Conservation (phyloP, 2,113 vertebrate species). For the Meles meles region DNA sequence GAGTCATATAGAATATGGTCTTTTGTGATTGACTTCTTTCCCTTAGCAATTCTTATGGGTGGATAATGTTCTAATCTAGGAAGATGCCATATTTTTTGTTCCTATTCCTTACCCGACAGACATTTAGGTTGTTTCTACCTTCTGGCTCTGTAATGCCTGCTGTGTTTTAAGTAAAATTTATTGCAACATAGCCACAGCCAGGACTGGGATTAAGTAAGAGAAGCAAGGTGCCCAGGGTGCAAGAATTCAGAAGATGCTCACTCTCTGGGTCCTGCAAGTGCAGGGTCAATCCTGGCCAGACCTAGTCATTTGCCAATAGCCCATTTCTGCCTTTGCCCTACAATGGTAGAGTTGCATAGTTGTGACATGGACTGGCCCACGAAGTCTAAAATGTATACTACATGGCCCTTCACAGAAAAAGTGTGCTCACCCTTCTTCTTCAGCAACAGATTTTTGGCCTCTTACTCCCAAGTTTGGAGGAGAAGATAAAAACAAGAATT, state of each 20-base stretch:
- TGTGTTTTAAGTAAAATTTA: background rate
- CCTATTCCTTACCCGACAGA: background rate
- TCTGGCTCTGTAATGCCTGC: background rate
- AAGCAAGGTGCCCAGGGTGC: background rate
- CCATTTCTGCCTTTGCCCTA: background rate
- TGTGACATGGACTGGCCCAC: background rate
- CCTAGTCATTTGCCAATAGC: background rate
- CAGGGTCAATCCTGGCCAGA: rapidly evolving
- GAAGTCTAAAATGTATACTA: background rate
- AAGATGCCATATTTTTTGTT: background rate
- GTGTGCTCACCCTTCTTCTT: background rate
- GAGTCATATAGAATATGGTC: background rate
- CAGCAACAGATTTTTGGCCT: background rate
- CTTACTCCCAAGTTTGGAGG: background rate
- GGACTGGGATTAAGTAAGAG: background rate
- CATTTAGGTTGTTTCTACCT: background rate
- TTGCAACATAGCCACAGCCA: background rate
- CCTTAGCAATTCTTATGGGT: background rate
- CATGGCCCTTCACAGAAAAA: background rate
- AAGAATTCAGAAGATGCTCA: background rate
- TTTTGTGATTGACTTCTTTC: background rate
- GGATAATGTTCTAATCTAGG: background rate
- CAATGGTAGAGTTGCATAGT: background rate
- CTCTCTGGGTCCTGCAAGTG: background rate
- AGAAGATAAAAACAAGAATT: background rate